Percentiles rank a stretch among this genome's conserved stretches.
Conservation (phyloP, 2,113 vertebrate species). For the Serilophus lunatus region DNA sequence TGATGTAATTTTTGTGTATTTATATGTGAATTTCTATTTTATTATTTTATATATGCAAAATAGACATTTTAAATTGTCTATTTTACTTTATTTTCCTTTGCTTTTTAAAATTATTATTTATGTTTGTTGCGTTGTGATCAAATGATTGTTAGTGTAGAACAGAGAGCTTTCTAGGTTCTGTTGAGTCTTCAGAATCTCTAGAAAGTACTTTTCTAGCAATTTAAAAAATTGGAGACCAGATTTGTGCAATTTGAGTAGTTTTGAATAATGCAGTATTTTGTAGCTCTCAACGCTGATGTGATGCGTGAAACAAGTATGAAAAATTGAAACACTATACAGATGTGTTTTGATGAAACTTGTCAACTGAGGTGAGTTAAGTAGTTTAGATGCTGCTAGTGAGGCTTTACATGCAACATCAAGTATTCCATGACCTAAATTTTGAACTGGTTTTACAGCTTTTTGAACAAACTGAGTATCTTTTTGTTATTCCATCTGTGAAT, state of each 20-base stretch:
- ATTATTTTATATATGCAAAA: neutral
- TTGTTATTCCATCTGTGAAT: too few species aligned
- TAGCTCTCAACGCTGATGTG: neutral
- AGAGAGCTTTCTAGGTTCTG: neutral
- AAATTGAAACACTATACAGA: neutral
- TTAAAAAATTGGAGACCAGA: neutral
- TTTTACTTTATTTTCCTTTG: neutral
- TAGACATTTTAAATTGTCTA: neutral
- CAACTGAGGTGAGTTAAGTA: too few species aligned
- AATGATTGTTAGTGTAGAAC: neutral
- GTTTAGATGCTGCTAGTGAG: neutral
- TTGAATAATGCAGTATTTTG: neutral
- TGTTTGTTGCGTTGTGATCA: neutral
- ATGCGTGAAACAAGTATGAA: neutral
- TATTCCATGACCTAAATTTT: neutral
- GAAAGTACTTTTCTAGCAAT: neutral
- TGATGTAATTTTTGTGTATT: neutral
- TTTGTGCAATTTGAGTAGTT: neutral
- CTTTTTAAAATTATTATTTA: neutral
- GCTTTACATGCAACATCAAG: neutral
- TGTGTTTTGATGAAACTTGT: neutral
- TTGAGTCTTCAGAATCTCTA: neutral
- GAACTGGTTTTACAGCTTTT: too few species aligned
- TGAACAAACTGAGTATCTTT: neutral
- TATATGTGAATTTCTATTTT: neutral